These are phyloP conservation scores for Nipponia nippon DNA, from an alignment of 2,113 vertebrate species.

Conservation along the genomic window DNA sequence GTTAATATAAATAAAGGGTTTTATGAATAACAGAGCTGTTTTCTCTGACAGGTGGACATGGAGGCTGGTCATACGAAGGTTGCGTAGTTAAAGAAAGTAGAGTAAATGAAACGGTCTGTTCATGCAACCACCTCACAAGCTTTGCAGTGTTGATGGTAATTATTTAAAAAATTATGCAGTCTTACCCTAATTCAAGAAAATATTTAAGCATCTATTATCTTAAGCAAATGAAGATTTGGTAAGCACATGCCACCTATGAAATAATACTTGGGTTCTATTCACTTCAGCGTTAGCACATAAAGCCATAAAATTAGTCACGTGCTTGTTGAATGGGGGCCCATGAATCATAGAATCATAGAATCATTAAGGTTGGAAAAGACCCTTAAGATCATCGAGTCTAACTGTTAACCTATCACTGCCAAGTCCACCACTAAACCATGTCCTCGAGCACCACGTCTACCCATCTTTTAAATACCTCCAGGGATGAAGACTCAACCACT, in stretches of 20 bases:
- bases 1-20: neutral
- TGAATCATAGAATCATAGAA: neutral
- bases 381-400: too few relatives aligned
- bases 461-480: too few relatives aligned
- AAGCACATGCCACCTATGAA: neutral
- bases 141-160: constrained; percentile 91
- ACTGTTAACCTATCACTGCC: too few relatives aligned
- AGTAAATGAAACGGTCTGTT: constrained; percentile 81
- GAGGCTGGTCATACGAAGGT: constrained; percentile 84
- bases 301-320: neutral
- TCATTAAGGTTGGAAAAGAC: too few relatives aligned
- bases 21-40: constrained; percentile 12
- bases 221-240: neutral
- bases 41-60: constrained; percentile 73
- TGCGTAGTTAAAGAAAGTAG: constrained; percentile 78
- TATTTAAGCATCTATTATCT: neutral
- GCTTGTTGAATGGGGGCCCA: neutral
- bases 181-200: neutral
- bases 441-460: too few relatives aligned
- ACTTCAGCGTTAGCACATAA: neutral
- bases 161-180: neutral
- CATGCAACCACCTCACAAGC: constrained; percentile 91
- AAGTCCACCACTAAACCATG: too few relatives aligned
- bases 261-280: neutral
- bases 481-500: too few relatives aligned